Conservation (phyloP, 2,888 invertebrate genomes). For the Serripes groenlandicus region DNA sequence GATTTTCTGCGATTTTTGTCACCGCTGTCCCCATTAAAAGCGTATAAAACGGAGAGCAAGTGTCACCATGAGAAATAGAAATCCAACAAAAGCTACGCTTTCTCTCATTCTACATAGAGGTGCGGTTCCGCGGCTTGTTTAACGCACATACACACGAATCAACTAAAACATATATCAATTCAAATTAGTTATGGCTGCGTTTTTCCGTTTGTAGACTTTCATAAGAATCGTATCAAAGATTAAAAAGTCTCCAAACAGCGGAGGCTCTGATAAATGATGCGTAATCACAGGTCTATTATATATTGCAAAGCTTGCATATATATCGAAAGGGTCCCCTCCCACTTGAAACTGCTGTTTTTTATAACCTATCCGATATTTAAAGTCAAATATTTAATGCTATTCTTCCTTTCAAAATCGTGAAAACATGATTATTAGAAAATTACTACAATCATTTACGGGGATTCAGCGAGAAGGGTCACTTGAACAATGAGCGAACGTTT, state of each 20-base stretch:
- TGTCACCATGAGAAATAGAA: constrained; percentile 43
- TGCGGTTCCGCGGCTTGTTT: too few relatives aligned
- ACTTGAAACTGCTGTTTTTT: constrained; percentile 39
- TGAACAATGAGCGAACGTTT: constrained; percentile 12
- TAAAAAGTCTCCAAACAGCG: too few relatives aligned
- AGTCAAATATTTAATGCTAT: constrained; percentile 51
- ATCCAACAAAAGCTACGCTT: constrained; percentile 11
- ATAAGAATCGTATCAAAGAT: too few relatives aligned
- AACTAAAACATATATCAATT: too few relatives aligned
- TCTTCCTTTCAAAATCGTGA: constrained; percentile 42
- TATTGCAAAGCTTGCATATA: too few relatives aligned
- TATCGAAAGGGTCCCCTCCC: too few relatives aligned
- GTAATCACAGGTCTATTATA: too few relatives aligned
- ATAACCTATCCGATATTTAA: constrained; percentile 46
- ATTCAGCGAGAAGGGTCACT: constrained; percentile 28
- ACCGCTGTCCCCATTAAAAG: constrained; percentile 52
- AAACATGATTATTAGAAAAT: constrained; percentile 61
- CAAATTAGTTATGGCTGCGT: too few relatives aligned
- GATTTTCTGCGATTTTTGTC: constrained; percentile 51
- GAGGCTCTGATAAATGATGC: too few relatives aligned
- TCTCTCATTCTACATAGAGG: too few relatives aligned
- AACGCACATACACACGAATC: too few relatives aligned
- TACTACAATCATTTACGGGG: constrained; percentile 25
- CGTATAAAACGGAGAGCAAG: constrained; percentile 28
- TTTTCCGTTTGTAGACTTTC: too few relatives aligned